A percentile compares a stretch with the other conserved stretches of the same genome.
phyloP scores from a whole-genome alignment of 2,797 vertebrate species.

The Hippopotamyrus pictus region DNA sequence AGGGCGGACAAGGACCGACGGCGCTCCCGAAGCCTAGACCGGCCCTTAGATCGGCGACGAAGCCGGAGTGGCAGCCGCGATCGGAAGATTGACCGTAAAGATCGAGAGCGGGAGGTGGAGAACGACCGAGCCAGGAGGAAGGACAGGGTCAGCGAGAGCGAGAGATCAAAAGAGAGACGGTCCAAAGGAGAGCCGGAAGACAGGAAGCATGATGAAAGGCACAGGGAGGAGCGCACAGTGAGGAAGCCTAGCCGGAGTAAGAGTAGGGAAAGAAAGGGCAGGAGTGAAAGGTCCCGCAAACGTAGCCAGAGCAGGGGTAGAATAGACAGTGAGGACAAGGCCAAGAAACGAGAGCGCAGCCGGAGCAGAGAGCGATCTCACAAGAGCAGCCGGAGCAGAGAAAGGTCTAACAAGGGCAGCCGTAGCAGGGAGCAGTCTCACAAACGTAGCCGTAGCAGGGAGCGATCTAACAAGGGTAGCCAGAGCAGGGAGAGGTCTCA shows the following conservation, averaged over 20 bases:
- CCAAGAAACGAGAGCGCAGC: conserved; percentile 74
- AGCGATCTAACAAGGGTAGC: conserved; percentile 53
- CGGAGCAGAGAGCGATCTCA: conserved; percentile 74
- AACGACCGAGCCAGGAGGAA: conserved; percentile 61
- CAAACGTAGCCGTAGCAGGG: conserved; percentile 65
- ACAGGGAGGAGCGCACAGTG: conserved; percentile 80
- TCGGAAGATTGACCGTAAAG: conserved; percentile 72
- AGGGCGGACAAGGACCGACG: conserved; percentile 76
- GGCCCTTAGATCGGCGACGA: conserved; percentile 65
- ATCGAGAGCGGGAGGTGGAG: conserved; percentile 70
- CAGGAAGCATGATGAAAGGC: conserved; percentile 63
- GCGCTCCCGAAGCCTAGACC: conserved; percentile 78
- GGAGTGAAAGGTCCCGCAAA: conserved; percentile 55
- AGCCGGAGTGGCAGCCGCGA: conserved; percentile 79
- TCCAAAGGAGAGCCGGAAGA: conserved; percentile 73
- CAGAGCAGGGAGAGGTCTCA: conserved; percentile 74
- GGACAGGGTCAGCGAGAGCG: conserved; percentile 74
- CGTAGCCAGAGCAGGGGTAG: conserved; percentile 68
- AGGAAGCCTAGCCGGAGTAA: conserved; percentile 80
- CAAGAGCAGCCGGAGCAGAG: conserved; percentile 71
- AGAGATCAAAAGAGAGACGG: conserved; percentile 83
- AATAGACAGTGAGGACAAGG: conserved; percentile 68
- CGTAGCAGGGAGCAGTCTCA: conserved; percentile 62
- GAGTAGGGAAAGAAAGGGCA: conserved; percentile 77
- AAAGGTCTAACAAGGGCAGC: conserved; percentile 64